A percentile compares a stretch with the other conserved stretches of the same genome.
Evolutionary conservation across 1,140 invertebrate genomes (phyloP).

Genomic region (Drosophila sechellia): DNA sequence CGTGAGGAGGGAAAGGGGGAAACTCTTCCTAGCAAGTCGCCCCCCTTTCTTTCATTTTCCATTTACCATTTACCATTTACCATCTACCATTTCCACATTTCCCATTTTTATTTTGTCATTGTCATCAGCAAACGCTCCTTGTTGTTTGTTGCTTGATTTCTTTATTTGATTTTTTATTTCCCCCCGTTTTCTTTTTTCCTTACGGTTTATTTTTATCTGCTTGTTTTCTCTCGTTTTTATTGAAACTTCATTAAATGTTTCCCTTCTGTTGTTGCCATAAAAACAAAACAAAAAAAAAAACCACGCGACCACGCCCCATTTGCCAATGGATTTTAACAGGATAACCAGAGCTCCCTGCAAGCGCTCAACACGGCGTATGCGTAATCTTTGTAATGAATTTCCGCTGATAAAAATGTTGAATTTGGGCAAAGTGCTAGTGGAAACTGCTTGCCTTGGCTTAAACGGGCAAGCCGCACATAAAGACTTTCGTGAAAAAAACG

Average conservation of each 20-base stretch:
- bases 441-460: not conserved
- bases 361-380: slow-evolving; percentile 44
- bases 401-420: not conserved
- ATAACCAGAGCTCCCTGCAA: slow-evolving; percentile 1
- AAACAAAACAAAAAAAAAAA: slow-evolving; percentile 6
- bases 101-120: slow-evolving; percentile 53
- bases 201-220: slow-evolving; percentile 26
- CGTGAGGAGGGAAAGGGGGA: not conserved
- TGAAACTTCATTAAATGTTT: slow-evolving; percentile 72
- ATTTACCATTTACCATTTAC: slow-evolving; percentile 17
- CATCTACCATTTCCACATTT: slow-evolving; percentile 12
- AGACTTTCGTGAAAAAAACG: slow-evolving; percentile 2
- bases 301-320: slow-evolving; percentile 34
- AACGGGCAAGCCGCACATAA: not conserved
- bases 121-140: slow-evolving; percentile 31
- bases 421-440: not conserved
- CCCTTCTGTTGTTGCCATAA: slow-evolving; percentile 60
- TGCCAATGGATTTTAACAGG: slow-evolving; percentile 12
- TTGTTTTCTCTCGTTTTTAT: slow-evolving; percentile 52
- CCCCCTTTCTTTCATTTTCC: slow-evolving; percentile 5
- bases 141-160: slow-evolving; percentile 54
- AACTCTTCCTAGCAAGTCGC: slow-evolving; percentile 7
- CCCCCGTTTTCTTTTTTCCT: slow-evolving; percentile 18
- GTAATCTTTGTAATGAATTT: slow-evolving; percentile 27
- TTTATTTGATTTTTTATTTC: slow-evolving; percentile 65